These are phyloP conservation scores for Chamaetylas fuelleborni DNA, from an alignment of 2,113 vertebrate genomes.

Conservation along the genomic window DNA sequence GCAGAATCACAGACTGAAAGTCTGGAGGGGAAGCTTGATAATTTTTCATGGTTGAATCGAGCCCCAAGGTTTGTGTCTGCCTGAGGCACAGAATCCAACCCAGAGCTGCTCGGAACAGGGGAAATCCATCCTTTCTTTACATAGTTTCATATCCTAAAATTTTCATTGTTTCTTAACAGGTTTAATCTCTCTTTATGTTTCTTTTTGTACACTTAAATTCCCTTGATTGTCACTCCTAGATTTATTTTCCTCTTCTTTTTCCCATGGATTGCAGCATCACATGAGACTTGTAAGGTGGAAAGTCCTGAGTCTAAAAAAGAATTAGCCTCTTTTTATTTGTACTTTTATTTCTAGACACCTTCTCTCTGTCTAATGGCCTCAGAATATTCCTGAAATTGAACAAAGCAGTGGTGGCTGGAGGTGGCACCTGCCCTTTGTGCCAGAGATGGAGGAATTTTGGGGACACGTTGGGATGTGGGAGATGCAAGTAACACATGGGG, in stretches of 20 bases:
- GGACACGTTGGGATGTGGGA: accelerated
- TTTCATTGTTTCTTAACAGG: neutral
- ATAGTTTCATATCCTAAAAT: neutral
- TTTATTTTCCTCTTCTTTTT: neutral
- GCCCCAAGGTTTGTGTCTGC: neutral
- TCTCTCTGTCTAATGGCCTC: neutral
- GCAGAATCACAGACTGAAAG: neutral
- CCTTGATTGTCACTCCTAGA: neutral
- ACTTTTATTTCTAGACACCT: neutral
- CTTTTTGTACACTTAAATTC: neutral
- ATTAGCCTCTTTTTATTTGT: neutral
- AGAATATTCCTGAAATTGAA: neutral
- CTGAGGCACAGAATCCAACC: neutral
- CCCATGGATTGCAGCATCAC: neutral
- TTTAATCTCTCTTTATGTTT: neutral
- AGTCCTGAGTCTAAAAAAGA: neutral
- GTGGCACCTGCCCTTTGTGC: neutral
- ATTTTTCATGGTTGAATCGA: neutral
- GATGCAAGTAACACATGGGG: neutral
- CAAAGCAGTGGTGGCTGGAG: neutral
- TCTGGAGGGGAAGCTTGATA: neutral
- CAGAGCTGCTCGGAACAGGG: neutral
- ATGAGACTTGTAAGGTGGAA: neutral
- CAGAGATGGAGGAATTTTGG: neutral
- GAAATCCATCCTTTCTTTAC: neutral